These are phyloP conservation scores for Grammomys dolichurus DNA, from an alignment of 2,113 vertebrate genomes.

Conservation along the genomic window DNA sequence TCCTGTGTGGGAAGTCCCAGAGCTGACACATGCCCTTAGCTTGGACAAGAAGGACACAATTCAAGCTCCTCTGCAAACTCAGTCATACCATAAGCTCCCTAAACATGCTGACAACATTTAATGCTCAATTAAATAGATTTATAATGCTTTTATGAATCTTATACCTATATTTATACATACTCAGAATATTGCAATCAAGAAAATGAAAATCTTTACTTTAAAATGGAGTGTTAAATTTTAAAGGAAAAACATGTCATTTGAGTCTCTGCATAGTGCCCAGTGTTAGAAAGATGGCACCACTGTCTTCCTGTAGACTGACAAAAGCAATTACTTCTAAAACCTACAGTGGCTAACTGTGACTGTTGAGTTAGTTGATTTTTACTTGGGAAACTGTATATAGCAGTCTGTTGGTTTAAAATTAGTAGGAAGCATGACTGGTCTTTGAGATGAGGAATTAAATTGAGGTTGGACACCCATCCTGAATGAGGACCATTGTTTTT, in stretches of 20 bases:
- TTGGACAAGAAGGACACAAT: background rate
- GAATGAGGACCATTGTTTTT: background rate
- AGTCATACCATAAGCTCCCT: background rate
- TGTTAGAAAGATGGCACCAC: background rate
- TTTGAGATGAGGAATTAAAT: constrained; percentile 33
- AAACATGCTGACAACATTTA: background rate
- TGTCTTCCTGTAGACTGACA: background rate
- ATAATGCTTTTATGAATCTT: background rate
- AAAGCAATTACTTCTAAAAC: constrained; percentile 11
- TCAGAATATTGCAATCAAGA: constrained; percentile 4
- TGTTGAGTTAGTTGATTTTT: background rate
- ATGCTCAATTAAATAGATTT: background rate
- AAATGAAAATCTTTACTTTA: constrained; percentile 30
- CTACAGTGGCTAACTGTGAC: background rate
- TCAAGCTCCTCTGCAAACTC: background rate
- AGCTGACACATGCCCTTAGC: background rate
- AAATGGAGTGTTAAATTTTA: background rate
- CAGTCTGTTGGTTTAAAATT: background rate
- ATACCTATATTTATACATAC: background rate
- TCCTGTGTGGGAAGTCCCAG: background rate
- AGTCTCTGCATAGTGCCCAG: background rate
- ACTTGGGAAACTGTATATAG: background rate
- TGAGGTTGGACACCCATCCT: background rate
- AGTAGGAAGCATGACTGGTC: background rate
- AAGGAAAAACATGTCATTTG: background rate